Evolutionary conservation across 2,797 vertebrate genomes (phyloP).

Genomic region (Emys orbicularis): DNA sequence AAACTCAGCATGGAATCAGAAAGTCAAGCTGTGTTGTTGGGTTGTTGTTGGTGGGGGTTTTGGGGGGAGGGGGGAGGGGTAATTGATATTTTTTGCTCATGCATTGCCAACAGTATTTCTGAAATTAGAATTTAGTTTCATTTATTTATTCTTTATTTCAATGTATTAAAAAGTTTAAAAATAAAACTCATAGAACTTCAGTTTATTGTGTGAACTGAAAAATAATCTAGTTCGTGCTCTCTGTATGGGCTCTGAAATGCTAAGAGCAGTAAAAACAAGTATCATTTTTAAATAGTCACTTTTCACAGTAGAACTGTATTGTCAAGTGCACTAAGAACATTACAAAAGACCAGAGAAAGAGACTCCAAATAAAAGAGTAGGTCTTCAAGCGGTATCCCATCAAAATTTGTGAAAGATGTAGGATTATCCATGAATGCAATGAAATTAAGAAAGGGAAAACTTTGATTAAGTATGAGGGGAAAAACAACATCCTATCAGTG

Average conservation of each 20-base stretch:
- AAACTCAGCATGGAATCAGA: neutral
- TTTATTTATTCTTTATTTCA: neutral
- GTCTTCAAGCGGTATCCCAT: neutral
- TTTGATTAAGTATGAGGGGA: neutral
- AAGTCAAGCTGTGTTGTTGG: neutral
- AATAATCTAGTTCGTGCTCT: neutral
- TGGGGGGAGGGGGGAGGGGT: no score
- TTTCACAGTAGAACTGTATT: neutral
- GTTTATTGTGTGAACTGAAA: neutral
- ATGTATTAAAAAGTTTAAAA: neutral
- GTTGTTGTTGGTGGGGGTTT: rapidly evolving
- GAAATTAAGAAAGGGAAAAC: neutral
- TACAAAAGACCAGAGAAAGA: neutral
- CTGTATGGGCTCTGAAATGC: rapidly evolving
- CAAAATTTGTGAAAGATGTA: neutral
- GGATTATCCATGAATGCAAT: neutral
- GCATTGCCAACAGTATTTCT: neutral
- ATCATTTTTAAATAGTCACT: neutral
- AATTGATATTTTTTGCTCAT: neutral
- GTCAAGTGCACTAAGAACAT: neutral
- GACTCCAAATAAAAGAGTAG: neutral
- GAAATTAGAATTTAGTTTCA: neutral
- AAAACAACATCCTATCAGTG: neutral
- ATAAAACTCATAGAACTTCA: neutral
- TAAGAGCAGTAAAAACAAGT: neutral